Percentiles rank a stretch among this genome's conserved stretches.
These are phyloP conservation scores for Dipodomys ordii DNA, from an alignment of 2,113 vertebrate genomes.

Conservation along the genomic window DNA sequence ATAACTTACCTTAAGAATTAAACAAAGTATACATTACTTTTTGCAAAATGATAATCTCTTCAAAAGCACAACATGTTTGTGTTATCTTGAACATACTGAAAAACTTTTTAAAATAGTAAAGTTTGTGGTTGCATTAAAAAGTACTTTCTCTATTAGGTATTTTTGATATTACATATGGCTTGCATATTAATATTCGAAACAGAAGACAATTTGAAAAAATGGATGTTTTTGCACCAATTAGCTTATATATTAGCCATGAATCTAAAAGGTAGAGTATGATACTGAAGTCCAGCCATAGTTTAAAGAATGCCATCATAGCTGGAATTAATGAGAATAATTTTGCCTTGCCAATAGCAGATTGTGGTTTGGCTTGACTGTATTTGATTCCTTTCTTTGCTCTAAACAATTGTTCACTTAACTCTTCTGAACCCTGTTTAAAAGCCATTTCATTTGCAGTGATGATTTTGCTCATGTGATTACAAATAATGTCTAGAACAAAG, in stretches of 20 bases:
- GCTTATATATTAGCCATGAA: neutral
- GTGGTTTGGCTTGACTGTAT: neutral
- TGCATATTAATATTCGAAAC: constrained; percentile 48
- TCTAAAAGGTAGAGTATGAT: neutral
- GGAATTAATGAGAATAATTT: neutral
- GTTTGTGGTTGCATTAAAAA: constrained; percentile 20
- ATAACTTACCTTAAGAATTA: neutral
- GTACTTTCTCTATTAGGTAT: constrained; percentile 47
- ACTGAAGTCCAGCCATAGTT: neutral
- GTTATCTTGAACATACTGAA: constrained; percentile 49
- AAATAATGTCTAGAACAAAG: neutral
- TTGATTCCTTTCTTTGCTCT: neutral
- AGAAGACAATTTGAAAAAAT: neutral
- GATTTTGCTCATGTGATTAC: neutral
- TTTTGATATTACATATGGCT: constrained; percentile 30
- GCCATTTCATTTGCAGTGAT: neutral
- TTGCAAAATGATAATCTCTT: constrained; percentile 28
- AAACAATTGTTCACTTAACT: neutral
- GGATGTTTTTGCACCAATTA: neutral
- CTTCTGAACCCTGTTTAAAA: neutral
- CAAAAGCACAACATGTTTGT: neutral
- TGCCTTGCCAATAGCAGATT: neutral
- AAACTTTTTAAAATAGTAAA: constrained; percentile 38
- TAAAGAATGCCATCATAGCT: neutral
- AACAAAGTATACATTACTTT: neutral